These are phyloP conservation scores for Cylindroiulus punctatus DNA, from an alignment of 2,888 invertebrate genomes.

Conservation along the genomic window DNA sequence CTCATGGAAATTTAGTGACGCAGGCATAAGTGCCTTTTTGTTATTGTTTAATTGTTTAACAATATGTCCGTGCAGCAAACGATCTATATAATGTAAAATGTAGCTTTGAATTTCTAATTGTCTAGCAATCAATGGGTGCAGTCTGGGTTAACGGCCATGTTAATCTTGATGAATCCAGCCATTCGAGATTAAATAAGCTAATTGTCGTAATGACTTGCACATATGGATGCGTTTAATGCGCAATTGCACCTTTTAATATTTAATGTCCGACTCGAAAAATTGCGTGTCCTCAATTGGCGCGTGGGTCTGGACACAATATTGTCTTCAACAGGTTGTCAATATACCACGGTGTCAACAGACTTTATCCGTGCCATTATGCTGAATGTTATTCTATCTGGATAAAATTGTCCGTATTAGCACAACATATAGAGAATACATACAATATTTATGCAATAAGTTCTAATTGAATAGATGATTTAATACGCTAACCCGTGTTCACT, in stretches of 20 bases:
- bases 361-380: not conserved
- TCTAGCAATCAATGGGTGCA: no score
- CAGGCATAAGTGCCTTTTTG: no score
- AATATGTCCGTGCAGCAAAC: no score
- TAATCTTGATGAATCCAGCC: not conserved
- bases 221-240: not conserved
- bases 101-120: no score
- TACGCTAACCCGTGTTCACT: no score
- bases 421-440: no score
- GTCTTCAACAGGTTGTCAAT: not conserved
- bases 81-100: no score
- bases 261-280: not conserved
- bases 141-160: not conserved
- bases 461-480: no score
- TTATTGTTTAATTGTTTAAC: no score
- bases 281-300: not conserved
- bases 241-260: not conserved
- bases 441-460: no score
- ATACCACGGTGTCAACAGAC: not conserved
- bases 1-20: not conserved
- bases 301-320: not conserved
- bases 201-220: not conserved
- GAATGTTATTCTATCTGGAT: no score
- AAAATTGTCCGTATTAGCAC: no score
- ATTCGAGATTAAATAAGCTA: not conserved